phyloP scores from a whole-genome alignment of 2,113 vertebrate genomes.

The Corvus moneduloides region DNA sequence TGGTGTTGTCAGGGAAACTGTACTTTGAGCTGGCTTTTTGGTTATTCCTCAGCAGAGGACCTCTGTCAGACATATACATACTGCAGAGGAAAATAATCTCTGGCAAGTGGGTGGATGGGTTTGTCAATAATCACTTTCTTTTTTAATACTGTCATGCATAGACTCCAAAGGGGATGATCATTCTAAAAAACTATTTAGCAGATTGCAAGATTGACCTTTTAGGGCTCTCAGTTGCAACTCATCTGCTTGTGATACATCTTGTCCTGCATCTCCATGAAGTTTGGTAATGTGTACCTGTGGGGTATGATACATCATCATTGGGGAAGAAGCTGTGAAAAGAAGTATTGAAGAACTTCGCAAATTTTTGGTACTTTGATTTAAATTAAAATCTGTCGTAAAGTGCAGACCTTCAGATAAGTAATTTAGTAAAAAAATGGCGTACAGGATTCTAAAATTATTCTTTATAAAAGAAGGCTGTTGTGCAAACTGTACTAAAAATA shows the following conservation, averaged over 20 bases:
- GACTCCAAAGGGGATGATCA: background rate
- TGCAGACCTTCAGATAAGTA: background rate
- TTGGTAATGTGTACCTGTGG: background rate
- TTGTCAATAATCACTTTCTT: background rate
- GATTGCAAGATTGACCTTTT: background rate
- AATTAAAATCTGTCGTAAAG: background rate
- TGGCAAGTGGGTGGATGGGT: background rate
- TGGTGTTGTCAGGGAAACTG: slow-evolving; percentile 79
- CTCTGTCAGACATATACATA: background rate
- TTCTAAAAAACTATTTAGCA: background rate
- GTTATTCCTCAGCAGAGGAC: background rate
- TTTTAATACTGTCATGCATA: background rate
- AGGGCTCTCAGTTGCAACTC: background rate
- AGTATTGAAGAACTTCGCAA: background rate
- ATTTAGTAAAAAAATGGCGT: background rate
- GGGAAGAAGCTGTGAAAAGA: background rate
- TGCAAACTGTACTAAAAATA: background rate
- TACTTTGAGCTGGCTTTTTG: slow-evolving; percentile 75
- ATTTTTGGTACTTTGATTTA: background rate
- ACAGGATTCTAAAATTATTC: background rate
- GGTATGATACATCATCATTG: too few species aligned
- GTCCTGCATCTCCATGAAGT: background rate
- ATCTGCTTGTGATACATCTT: background rate
- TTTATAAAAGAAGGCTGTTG: background rate
- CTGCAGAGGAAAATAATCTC: background rate